Conservation (phyloP, 1,140 invertebrate species). For the Ptiloglossa arizonensis region DNA sequence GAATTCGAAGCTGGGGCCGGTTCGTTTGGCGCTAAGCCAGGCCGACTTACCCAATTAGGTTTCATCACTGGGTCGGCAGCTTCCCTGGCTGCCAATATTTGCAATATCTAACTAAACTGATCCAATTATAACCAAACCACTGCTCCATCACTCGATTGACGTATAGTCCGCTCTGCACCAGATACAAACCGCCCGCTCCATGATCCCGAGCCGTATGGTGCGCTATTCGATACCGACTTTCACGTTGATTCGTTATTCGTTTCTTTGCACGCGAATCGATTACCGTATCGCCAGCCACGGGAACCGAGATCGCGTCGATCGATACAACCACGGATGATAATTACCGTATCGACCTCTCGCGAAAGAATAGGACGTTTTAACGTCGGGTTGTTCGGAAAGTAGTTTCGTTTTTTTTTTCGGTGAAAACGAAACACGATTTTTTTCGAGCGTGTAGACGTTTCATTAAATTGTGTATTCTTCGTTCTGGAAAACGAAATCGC, state of each 20-base stretch:
- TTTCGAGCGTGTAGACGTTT: no score
- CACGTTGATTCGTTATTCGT: neutral
- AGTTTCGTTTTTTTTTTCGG: no score
- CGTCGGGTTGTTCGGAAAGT: no score
- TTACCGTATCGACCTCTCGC: no score
- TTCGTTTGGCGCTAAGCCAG: slow-evolving; percentile 76
- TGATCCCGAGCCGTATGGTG: neutral
- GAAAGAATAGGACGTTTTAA: no score
- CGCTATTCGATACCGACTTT: slow-evolving; percentile 2
- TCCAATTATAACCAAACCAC: slow-evolving; percentile 77
- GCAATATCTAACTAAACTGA: slow-evolving; percentile 77
- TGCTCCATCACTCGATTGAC: slow-evolving; percentile 71
- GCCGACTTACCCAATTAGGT: slow-evolving; percentile 81
- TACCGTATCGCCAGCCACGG: neutral
- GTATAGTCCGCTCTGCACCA: slow-evolving; percentile 50
- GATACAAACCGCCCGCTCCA: slow-evolving; percentile 33
- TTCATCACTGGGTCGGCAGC: slow-evolving; percentile 78
- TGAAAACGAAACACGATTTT: no score
- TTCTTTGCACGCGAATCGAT: no score
- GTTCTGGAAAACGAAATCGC: no score
- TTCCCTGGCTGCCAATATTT: slow-evolving; percentile 80
- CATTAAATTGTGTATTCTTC: no score
- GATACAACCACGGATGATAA: no score
- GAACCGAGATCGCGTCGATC: no score
- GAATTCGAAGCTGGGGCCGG: slow-evolving; percentile 59